These are phyloP conservation scores for Solen grandis DNA, from an alignment of 1,140 invertebrate species.

Conservation along the genomic window DNA sequence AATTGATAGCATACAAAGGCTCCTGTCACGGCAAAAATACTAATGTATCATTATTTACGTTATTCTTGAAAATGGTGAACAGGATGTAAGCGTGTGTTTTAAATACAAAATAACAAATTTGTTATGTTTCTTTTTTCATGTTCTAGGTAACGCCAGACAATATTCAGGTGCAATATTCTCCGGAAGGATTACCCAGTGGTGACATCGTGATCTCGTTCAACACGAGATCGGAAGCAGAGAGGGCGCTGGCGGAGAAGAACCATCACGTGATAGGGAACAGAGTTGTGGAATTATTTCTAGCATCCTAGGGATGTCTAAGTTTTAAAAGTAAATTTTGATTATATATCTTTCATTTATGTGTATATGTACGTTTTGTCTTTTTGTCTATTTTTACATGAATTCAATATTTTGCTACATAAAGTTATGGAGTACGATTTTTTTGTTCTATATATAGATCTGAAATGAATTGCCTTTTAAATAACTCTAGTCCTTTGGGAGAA, in stretches of 20 bases:
- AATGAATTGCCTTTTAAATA: background rate
- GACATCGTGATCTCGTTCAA: conserved; percentile 83
- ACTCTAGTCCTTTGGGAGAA: background rate
- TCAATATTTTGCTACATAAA: background rate
- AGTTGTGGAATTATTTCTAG: conserved; percentile 82
- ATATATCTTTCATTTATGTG: background rate
- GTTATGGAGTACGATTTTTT: background rate
- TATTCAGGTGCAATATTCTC: conserved; percentile 82
- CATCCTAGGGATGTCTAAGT: too few relatives aligned
- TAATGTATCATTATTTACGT: too few relatives aligned
- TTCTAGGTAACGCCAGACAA: conserved; percentile 81
- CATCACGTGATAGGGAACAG: conserved; percentile 84
- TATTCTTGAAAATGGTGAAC: too few relatives aligned
- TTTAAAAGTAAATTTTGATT: too few relatives aligned
- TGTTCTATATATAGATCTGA: background rate
- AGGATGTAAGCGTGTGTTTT: too few relatives aligned
- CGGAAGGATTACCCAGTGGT: conserved; percentile 82
- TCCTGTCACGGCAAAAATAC: too few relatives aligned
- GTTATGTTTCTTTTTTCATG: too few relatives aligned
- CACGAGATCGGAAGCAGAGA: conserved; percentile 83
- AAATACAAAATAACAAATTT: too few relatives aligned
- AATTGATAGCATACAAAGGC: too few relatives aligned
- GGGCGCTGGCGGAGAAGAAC: conserved; percentile 82
- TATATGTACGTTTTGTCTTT: background rate
- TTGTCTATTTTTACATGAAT: background rate